phyloP scores from a whole-genome alignment of 2,113 vertebrate genomes.

The Hippocampus comes region DNA sequence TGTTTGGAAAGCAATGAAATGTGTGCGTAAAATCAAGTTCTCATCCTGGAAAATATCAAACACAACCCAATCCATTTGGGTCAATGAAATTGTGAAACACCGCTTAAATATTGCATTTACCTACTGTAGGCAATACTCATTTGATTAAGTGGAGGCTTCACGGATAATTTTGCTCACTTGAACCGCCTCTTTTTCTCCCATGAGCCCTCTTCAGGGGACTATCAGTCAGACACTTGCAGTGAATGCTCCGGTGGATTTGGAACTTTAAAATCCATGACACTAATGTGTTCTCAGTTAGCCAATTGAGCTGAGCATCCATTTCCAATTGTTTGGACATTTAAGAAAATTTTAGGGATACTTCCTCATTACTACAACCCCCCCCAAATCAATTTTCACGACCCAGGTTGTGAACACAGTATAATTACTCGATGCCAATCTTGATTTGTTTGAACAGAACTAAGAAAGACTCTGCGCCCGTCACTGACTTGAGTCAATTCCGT shows the following conservation, averaged over 20 bases:
- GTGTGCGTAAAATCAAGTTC: no score
- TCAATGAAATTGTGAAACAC: not conserved
- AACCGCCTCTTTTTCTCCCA: not conserved
- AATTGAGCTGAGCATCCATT: not conserved
- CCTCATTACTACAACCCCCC: not conserved
- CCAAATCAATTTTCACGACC: not conserved
- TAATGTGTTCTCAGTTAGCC: not conserved
- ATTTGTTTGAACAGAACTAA: not conserved
- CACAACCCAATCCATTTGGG: not conserved
- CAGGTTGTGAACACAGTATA: not conserved
- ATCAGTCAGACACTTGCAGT: not conserved
- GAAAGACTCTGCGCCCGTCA: not conserved
- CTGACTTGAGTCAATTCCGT: slow-evolving; percentile 31
- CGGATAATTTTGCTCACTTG: not conserved
- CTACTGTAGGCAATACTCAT: not conserved
- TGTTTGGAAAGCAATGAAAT: no score
- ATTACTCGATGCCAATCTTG: not conserved
- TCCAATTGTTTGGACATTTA: not conserved
- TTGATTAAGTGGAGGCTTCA: not conserved
- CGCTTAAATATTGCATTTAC: not conserved
- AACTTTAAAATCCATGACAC: not conserved
- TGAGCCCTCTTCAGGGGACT: not conserved
- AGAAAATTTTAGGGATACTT: not conserved
- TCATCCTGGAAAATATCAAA: not conserved
- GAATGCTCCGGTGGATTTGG: not conserved